These are phyloP conservation scores for Adelosebastes latens DNA, from an alignment of 2,797 vertebrate species.

Conservation along the genomic window DNA sequence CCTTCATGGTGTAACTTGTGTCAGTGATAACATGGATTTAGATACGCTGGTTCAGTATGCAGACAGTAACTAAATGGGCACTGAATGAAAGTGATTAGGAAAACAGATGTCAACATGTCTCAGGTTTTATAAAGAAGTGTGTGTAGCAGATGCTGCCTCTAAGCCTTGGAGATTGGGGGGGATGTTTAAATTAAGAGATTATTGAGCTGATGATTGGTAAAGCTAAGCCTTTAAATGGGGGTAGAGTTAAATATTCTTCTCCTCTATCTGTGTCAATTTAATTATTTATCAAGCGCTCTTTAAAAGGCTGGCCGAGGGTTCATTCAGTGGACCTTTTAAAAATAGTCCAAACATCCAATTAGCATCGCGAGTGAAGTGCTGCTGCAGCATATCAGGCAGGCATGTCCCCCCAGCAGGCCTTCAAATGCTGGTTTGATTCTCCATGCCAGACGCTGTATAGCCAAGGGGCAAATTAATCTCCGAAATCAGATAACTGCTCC, in stretches of 20 bases:
- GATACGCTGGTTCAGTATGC: not conserved
- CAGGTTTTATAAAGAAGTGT: constrained; percentile 62
- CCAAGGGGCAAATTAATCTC: constrained; percentile 58
- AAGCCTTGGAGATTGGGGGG: constrained; percentile 59
- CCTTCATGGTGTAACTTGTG: constrained; percentile 16
- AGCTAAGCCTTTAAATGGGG: constrained; percentile 68
- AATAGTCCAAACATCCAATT: constrained; percentile 73
- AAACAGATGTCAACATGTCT: constrained; percentile 74
- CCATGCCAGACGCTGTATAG: constrained; percentile 47
- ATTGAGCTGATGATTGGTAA: constrained; percentile 68
- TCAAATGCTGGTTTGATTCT: constrained; percentile 61
- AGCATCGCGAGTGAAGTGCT: constrained; percentile 50
- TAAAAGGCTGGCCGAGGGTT: constrained; percentile 49
- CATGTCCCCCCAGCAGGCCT: constrained; percentile 56
- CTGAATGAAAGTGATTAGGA: constrained; percentile 66
- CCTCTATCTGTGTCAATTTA: constrained; percentile 70
- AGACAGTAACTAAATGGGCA: constrained; percentile 44
- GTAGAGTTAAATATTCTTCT: constrained; percentile 71
- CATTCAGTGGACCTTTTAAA: constrained; percentile 60
- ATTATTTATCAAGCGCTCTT: constrained; percentile 70
- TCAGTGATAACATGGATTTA: constrained; percentile 7
- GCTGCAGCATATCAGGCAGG: constrained; percentile 45
- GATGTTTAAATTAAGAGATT: constrained; percentile 76
- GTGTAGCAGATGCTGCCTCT: constrained; percentile 68
- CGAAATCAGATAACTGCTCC: constrained; percentile 56